These are phyloP conservation scores for Callyntrura sp. DNA, from an alignment of 2,888 invertebrate species.

Conservation along the genomic window DNA sequence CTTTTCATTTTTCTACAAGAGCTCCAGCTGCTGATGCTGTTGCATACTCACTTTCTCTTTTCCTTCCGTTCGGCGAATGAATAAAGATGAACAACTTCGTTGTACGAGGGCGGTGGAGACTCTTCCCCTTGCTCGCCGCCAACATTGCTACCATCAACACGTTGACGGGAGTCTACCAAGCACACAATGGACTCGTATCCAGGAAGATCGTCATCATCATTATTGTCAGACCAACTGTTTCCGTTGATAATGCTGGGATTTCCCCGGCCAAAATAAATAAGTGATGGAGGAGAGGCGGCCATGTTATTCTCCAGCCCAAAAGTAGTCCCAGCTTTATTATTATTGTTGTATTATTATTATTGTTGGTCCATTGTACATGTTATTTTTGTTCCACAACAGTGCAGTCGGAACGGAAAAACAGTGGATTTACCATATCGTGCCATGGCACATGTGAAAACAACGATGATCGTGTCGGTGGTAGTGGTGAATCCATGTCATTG, in stretches of 20 bases:
- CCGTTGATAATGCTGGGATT: conserved; percentile 55
- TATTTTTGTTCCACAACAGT: conserved; percentile 24
- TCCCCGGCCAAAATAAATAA: conserved; percentile 64
- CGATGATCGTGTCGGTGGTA: background rate
- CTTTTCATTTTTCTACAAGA: conserved; percentile 38
- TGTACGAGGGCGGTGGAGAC: conserved; percentile 77
- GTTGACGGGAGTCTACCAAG: conserved; percentile 57
- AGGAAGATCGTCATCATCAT: conserved; percentile 72
- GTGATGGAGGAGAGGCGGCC: conserved; percentile 51
- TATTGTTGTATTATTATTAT: conserved; percentile 22
- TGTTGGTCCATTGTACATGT: conserved; percentile 8
- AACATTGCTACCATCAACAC: conserved; percentile 33
- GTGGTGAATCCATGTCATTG: background rate
- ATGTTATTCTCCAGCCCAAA: conserved; percentile 55
- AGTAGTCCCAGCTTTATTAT: conserved; percentile 41
- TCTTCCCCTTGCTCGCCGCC: conserved; percentile 42
- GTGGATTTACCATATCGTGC: background rate
- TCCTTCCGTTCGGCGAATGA: conserved; percentile 57
- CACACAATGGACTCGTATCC: conserved; percentile 73
- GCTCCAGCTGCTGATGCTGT: conserved; percentile 70
- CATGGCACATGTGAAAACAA: background rate
- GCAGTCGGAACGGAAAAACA: background rate
- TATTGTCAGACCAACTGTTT: conserved; percentile 70
- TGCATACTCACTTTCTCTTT: conserved; percentile 67
- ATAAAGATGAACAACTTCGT: conserved; percentile 73